phyloP scores from a whole-genome alignment of 2,888 invertebrate species.

The Pycnomerus fuliginosus region DNA sequence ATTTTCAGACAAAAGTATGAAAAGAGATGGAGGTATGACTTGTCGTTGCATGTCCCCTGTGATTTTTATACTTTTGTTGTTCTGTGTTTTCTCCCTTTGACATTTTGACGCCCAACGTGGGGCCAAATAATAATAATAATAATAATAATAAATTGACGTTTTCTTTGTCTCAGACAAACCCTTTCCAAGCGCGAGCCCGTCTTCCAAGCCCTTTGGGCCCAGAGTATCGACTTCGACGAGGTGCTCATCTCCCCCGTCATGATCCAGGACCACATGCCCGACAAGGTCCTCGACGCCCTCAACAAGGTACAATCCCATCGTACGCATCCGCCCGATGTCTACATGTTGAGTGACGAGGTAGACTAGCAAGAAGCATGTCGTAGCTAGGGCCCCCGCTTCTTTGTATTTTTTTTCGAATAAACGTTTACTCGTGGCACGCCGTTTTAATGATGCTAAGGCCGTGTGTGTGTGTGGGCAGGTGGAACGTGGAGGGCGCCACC shows the following conservation, averaged over 20 bases:
- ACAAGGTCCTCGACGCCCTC: conserved; percentile 78
- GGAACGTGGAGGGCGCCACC: conserved; percentile 41
- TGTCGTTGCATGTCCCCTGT: conserved; percentile 18
- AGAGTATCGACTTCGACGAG: conserved; percentile 81
- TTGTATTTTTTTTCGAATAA: too few species aligned
- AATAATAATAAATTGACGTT: too few species aligned
- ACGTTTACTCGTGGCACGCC: too few species aligned
- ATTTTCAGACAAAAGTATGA: conserved; percentile 73
- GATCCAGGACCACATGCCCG: conserved; percentile 91
- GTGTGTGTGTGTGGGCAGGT: conserved; percentile 46
- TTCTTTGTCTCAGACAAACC: conserved; percentile 58
- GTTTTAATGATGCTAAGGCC: too few species aligned
- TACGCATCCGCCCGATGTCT: conserved; percentile 16
- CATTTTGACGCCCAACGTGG: neutral
- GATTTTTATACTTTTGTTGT: conserved; percentile 22
- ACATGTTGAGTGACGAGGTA: conserved; percentile 28
- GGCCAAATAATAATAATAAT: too few species aligned
- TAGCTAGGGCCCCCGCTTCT: too few species aligned
- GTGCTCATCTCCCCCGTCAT: conserved; percentile 86
- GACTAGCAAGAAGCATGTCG: conserved; percentile 26
- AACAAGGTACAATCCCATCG: conserved; percentile 67
- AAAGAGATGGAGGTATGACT: conserved; percentile 70
- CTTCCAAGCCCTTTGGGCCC: conserved; percentile 85
- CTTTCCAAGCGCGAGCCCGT: conserved; percentile 73
- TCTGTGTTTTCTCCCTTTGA: neutral